Evolutionary conservation across 2,797 vertebrate genomes (phyloP), one percentile per base, ranked within the genome.

Genomic region (Enteromius treurensis): DNA sequence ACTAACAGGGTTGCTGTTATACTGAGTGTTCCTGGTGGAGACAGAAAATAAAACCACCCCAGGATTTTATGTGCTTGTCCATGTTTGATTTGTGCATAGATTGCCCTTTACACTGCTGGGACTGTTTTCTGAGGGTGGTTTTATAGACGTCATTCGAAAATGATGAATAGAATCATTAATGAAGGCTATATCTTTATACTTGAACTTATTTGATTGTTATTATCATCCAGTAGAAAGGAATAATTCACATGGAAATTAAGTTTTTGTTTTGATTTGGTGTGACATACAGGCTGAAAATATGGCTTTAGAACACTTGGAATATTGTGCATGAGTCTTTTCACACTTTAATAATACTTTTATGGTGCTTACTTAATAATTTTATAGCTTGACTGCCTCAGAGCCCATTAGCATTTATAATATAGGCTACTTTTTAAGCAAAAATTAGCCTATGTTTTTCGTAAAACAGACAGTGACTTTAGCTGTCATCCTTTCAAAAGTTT

Each of bases 61-160:
- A 51, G 55, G 79, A 75, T 47, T 75, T 75, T 26, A 81, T 74
- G 69, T 73, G 55, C 58, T 74, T 51, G 53, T 71, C 40, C 26
- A 15, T 58, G 32, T 77, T 67, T 62, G 69, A 78, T 53, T 81
- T 77, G 84, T 85, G 73, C 21, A 10, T 62, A n/a, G 68, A 71
- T 73, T 37, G 70, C 5, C 6, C 29, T 53, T 75, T 65, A 65
- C 32, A 81, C 58, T 10, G 26, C 68, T 62, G 21, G 21, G 8
- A n/a, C 17, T 78, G 77, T 64, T 62, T 73, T 64, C 42, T 13
- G 45, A 65, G n/a, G 45, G 69, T 10, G 73, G 55, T 23, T 81
- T 71, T 64, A 68, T 42, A 26, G 49, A 55, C 65, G 2, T 70
- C 37, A 3, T 19, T 58, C 40, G 1, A 49, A 51, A 65, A 47